These are phyloP conservation scores for Clytia hemisphaerica DNA, from an alignment of 30 jellyfish, hydroid and myxozoan genomes.

Conservation along the genomic window DNA sequence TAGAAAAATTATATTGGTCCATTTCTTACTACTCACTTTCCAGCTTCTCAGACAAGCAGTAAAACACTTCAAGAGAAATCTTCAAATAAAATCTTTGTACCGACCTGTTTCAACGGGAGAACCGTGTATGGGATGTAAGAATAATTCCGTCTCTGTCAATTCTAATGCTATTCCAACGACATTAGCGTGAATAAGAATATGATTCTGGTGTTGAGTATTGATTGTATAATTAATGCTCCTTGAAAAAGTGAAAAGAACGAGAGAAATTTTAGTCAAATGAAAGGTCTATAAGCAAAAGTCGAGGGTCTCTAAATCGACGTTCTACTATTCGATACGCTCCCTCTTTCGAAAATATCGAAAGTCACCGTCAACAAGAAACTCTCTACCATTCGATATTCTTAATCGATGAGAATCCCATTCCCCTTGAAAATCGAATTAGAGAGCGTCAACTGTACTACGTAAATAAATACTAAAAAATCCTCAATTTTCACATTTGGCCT, in stretches of 20 bases:
- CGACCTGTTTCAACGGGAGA: slow-evolving; percentile 92
- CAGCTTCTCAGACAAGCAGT: not conserved
- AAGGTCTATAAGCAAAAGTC: not conserved
- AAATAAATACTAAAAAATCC: no score
- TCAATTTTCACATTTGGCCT: no score
- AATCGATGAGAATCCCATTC: no score
- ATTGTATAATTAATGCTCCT: slow-evolving; percentile 79
- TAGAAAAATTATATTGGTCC: not conserved
- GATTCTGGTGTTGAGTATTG: slow-evolving; percentile 69
- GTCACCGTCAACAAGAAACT: no score
- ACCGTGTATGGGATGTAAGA: slow-evolving; percentile 62
- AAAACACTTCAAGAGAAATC: not conserved
- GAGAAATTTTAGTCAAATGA: not conserved
- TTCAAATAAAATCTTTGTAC: no score
- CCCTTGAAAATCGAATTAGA: no score
- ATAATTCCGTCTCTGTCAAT: slow-evolving; percentile 39
- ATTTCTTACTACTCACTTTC: no score
- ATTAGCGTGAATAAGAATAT: slow-evolving; percentile 58
- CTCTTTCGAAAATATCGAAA: no score
- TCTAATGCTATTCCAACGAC: slow-evolving; percentile 63
- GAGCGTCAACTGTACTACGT: no score
- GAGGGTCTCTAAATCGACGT: no score
- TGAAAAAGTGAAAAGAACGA: not conserved
- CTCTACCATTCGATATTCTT: no score
- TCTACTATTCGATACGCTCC: no score